Evolutionary conservation across 2,113 vertebrate genomes (phyloP), one percentile per base, ranked within the genome.

Genomic region (Semnopithecus entellus): DNA sequence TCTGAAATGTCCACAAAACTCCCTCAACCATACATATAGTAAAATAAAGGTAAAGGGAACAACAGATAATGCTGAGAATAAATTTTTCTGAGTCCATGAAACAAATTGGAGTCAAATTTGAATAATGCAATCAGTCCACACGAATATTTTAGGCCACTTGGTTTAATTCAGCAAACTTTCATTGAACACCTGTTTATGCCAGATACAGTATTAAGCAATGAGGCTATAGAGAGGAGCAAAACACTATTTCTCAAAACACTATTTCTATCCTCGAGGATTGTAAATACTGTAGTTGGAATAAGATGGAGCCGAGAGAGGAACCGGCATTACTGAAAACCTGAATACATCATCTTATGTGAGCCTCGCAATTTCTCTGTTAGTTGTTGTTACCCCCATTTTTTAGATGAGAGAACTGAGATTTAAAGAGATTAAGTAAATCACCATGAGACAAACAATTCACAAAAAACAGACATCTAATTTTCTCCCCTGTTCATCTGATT

Each of bases 1-100:
- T 66, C 43, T 81, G n/a, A 92, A 92, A 92, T 81, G 43, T 68
- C 64, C 48, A 94, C 57, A 96, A 75, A 70, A 81, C 32, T 52
- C 20, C 61, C 40, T 84, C 61, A 50, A 30, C 17, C 32, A 87
- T 55, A 61, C 23, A 87, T 7, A 70, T 6, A 82, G 32, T 18
- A 87, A 82, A 81, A 76, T 40, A 76, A 78, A 95, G 59, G 6
- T 35, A 43, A 75, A 75, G 72, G 43, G 48, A 75, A 94, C 14
- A 80, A 85, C 38, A 75, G 59, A 82, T 45, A 79, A 87, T 27
- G 10, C 43, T 43, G 4, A 90, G 50, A 95, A 90, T 40, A 88
- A 85, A 81, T 80, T 48, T 32, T 96, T 61, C 66, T 32, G 68
- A 92, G 20, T 85, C 76, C 25, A 76, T 27, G 18, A 92, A 94